phyloP scores from a whole-genome alignment of 2,113 vertebrate genomes.

The Ivindomyrus marchei region DNA sequence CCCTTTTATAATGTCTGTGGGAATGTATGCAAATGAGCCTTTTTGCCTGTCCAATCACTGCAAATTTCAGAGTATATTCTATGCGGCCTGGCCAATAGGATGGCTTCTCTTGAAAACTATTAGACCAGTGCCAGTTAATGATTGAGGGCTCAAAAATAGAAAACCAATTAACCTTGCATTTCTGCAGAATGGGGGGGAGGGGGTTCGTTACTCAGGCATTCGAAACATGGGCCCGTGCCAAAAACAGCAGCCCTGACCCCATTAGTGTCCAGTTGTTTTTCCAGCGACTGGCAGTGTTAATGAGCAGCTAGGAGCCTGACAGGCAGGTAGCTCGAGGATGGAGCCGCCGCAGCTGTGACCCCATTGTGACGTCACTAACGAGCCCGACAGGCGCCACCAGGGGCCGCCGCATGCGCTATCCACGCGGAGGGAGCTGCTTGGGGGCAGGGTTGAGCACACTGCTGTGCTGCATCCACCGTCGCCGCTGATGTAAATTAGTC shows the following conservation, averaged over 20 bases:
- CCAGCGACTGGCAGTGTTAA: neutral
- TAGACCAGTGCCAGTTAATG: slow-evolving; percentile 6
- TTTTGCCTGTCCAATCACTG: neutral
- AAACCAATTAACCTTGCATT: slow-evolving; percentile 21
- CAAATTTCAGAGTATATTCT: neutral
- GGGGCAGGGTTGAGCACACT: no score
- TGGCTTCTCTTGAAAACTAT: neutral
- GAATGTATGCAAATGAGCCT: neutral
- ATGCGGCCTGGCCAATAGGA: neutral
- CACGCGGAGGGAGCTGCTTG: neutral
- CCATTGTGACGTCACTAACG: neutral
- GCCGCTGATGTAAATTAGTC: neutral
- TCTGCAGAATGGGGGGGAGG: neutral
- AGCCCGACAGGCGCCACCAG: neutral
- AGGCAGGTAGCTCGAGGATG: neutral
- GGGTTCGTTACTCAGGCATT: neutral
- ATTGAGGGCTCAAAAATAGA: slow-evolving; percentile 13
- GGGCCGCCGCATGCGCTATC: neutral
- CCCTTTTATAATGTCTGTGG: neutral
- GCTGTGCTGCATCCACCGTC: neutral
- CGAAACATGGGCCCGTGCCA: neutral
- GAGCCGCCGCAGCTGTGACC: neutral
- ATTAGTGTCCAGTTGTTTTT: neutral
- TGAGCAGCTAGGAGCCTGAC: neutral
- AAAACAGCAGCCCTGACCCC: slow-evolving; percentile 9